phyloP scores from a whole-genome alignment of 1,140 invertebrate species.

The Drosophila melanogaster region Release_6_plus_ISO1_MT NC_004354.4:9910001-9910500 shows the following conservation, averaged over 20 bases:
- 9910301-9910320: constrained; percentile 87
- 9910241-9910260: constrained; percentile 87
- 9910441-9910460: background rate
- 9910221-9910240: constrained; percentile 95
- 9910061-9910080: constrained; percentile 96
- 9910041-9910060: constrained; percentile 89
- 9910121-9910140: constrained; percentile 86
- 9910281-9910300: constrained; percentile 86
- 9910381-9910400: constrained; percentile 85
- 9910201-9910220: constrained; percentile 94
- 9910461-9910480: constrained; percentile 51
- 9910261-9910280: constrained; percentile 81
- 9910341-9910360: constrained; percentile 84
- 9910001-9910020: constrained; percentile 94
- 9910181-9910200: constrained; percentile 85
- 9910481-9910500: constrained; percentile 72
- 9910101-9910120: constrained; percentile 88
- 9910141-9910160: constrained; percentile 94
- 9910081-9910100: constrained; percentile 93
- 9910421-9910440: constrained; percentile 30
- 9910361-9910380: constrained; percentile 88
- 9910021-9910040: constrained; percentile 92
- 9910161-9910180: constrained; percentile 86
- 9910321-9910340: constrained; percentile 85
- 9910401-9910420: constrained; percentile 68